Conservation (phyloP, 2,888 invertebrate species). For the Rotaria socialis region DNA sequence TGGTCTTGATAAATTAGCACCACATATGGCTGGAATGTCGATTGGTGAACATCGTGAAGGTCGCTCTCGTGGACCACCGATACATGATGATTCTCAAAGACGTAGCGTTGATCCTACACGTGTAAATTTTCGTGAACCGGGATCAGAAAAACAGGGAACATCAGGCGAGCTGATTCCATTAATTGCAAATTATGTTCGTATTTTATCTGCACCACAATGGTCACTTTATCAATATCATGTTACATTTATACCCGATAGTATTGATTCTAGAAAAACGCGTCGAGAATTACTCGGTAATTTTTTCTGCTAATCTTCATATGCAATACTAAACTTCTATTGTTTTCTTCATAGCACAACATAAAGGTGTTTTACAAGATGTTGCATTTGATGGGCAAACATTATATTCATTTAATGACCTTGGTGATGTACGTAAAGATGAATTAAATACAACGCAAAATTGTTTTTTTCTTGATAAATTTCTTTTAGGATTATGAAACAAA, state of each 20-base stretch:
- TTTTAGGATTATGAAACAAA: slow-evolving; percentile 2
- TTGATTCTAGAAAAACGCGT: slow-evolving; percentile 49
- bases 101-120: neutral
- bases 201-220: slow-evolving; percentile 51
- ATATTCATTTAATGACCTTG: slow-evolving; percentile 50
- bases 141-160: slow-evolving; percentile 47
- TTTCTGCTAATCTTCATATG: neutral
- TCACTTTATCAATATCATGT: slow-evolving; percentile 56
- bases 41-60: slow-evolving; percentile 17
- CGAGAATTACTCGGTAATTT: slow-evolving; percentile 39
- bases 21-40: slow-evolving; percentile 20
- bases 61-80: slow-evolving; percentile 1
- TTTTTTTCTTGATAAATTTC: neutral
- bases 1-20: slow-evolving; percentile 8
- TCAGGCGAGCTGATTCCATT: slow-evolving; percentile 51
- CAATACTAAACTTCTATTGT: neutral
- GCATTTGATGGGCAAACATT: slow-evolving; percentile 57
- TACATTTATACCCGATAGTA: slow-evolving; percentile 52
- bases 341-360: neutral
- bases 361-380: slow-evolving; percentile 27
- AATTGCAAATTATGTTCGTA: slow-evolving; percentile 52
- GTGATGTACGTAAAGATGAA: neutral
- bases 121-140: neutral
- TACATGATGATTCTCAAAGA: neutral
- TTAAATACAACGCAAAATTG: neutral